Conservation (phyloP, 2,113 vertebrate species). For the Myrmecophaga tridactyla region DNA sequence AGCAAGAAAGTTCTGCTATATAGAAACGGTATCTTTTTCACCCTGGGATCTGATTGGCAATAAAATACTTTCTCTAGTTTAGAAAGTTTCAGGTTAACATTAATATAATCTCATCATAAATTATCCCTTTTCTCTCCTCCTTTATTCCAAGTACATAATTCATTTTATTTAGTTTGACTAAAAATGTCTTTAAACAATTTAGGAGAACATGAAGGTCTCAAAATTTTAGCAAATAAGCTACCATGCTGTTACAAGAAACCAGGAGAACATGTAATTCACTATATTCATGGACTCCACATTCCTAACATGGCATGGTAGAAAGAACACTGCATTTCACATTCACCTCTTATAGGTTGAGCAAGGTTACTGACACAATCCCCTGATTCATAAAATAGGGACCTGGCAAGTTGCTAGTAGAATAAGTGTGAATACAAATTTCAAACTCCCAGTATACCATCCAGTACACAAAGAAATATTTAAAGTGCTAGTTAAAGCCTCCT, state of each 20-base stretch:
- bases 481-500: neutral
- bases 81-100: neutral
- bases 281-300: neutral
- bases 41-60: neutral
- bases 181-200: constrained; percentile 32
- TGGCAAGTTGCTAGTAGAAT: rapidly evolving
- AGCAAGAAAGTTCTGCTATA: neutral
- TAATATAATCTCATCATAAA: neutral
- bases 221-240: constrained; percentile 44
- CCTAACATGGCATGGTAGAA: rapidly evolving
- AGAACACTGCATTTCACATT: neutral
- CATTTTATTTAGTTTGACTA: constrained; percentile 31
- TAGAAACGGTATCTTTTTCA: neutral
- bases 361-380: neutral
- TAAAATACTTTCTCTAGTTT: neutral
- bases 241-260: neutral
- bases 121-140: neutral
- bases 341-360: neutral
- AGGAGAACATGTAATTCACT: neutral
- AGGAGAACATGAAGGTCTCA: neutral
- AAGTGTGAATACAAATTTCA: neutral
- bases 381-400: neutral
- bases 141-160: neutral
- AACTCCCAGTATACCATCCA: neutral
- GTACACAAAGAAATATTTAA: neutral